Percentiles rank a stretch among this genome's conserved stretches.
phyloP scores from a whole-genome alignment of 2,113 vertebrate genomes.

The Pterophyllum scalare region DNA sequence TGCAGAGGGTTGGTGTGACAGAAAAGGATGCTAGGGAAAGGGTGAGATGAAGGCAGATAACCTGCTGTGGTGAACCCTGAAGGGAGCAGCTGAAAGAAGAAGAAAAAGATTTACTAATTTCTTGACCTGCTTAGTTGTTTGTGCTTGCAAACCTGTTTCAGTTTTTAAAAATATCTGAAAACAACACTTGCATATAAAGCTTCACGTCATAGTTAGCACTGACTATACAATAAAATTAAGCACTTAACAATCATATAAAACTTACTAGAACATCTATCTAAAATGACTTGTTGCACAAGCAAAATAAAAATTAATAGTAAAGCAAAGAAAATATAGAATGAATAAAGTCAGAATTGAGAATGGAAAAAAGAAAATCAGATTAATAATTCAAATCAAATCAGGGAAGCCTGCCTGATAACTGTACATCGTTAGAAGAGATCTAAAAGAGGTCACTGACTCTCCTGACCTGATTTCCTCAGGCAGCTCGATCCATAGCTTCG shows the following conservation, averaged over 20 bases:
- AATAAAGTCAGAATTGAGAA: neutral
- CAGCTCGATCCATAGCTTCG: neutral
- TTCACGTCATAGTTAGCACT: neutral
- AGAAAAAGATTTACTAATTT: no score
- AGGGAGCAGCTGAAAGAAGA: no score
- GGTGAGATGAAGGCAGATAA: no score
- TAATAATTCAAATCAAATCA: conserved; percentile 5
- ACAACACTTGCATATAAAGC: neutral
- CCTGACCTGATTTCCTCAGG: neutral
- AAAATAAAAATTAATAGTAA: neutral
- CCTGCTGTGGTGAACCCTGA: no score
- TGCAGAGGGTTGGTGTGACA: no score
- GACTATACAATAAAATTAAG: neutral
- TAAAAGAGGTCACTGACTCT: conserved; percentile 8
- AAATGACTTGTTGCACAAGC: neutral
- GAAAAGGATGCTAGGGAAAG: no score
- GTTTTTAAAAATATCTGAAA: neutral
- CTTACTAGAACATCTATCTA: neutral
- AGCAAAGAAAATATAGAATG: neutral
- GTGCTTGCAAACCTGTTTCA: neutral
- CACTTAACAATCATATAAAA: neutral
- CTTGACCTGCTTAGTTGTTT: neutral
- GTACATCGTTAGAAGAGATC: neutral
- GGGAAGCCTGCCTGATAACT: neutral
- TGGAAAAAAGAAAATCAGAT: neutral